Base-by-base conservation (phyloP, 2,888 invertebrate species). In the Petrolisthes cinctipes region DNA sequence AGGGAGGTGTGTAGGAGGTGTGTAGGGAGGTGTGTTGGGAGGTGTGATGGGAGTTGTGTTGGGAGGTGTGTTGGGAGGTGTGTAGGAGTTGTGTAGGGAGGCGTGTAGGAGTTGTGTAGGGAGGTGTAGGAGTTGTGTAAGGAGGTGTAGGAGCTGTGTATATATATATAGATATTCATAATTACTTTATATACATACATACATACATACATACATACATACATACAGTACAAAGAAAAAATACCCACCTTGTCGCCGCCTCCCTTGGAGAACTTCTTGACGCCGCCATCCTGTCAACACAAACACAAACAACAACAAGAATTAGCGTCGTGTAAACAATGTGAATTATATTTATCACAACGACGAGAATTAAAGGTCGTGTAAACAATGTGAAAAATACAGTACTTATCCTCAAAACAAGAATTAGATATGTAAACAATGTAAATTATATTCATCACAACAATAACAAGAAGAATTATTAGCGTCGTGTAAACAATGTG, bases 181-280 rank as follows among this genome's bases (percentile, higher is more conserved):
- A 5, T 5, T 5, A 20, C 1, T 3, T 17, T 37, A 37, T 37
- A 37, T 37, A 37, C 37, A 37, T 37, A 37, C 37, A 37, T 20
- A 37, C 37, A 37, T 20, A 37, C 2, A 37, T 37, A 37, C 37
- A 37, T 2, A 37, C 37, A 51, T 51, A 79, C 17, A 9, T 1
- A 66, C 37, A 53, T 75, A 83, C 73, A 54, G 11, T 66, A 85
- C 11, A 82, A 51, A 73, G 9, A 20, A 53, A 14, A 51, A 14
- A 7, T 11, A 81, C 89, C 78, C 61, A 90, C 90, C 87, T 90
- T 90, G 78, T 90, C 90, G 23, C 90, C 90, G 23, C 88, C 79
- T 11, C 66, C 73, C 61, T 82, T 85, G 54, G 61, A 73, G 86
- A 90, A 90, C 84, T 90, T 90, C 88, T 89, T 89, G 9, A 79